Evolutionary conservation across 2,797 vertebrate species (phyloP).

Genomic region (Aldrovandia affinis): DNA sequence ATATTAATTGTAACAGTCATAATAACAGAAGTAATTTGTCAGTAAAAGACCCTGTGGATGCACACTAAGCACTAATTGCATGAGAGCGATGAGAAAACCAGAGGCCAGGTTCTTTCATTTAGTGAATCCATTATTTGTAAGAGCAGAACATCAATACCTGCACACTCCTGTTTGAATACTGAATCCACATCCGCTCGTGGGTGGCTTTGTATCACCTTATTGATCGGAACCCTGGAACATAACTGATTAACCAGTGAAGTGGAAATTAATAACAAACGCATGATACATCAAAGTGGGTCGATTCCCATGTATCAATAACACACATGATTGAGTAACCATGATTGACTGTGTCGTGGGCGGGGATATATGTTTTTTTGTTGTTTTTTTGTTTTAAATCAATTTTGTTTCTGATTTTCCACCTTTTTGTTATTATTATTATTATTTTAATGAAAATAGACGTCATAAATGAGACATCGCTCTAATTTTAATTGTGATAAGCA

Average conservation of each 20-base stretch:
- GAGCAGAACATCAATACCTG: not conserved
- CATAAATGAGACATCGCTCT: too few relatives aligned
- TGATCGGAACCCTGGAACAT: not conserved
- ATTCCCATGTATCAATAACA: slow-evolving; percentile 21
- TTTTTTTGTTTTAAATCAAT: too few relatives aligned
- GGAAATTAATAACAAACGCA: slow-evolving; percentile 22
- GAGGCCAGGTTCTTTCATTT: not conserved
- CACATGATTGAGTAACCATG: not conserved
- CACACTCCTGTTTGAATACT: not conserved
- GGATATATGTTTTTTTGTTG: too few relatives aligned
- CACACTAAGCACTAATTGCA: not conserved
- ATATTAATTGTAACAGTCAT: not conserved
- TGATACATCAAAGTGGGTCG: slow-evolving; percentile 25
- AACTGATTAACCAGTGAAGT: not conserved
- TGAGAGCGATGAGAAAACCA: not conserved
- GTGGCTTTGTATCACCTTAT: not conserved
- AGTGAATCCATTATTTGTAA: slow-evolving; percentile 2
- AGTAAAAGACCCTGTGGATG: not conserved
- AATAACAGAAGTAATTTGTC: not conserved
- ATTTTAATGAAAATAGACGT: too few relatives aligned
- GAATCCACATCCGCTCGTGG: not conserved
- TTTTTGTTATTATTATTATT: too few relatives aligned
- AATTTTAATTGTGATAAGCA: too few relatives aligned
- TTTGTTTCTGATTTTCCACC: too few relatives aligned
- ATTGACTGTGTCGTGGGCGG: not conserved